These are phyloP conservation scores for Drosophila bocki DNA, from an alignment of 1,140 invertebrate species.

Conservation along the genomic window DNA sequence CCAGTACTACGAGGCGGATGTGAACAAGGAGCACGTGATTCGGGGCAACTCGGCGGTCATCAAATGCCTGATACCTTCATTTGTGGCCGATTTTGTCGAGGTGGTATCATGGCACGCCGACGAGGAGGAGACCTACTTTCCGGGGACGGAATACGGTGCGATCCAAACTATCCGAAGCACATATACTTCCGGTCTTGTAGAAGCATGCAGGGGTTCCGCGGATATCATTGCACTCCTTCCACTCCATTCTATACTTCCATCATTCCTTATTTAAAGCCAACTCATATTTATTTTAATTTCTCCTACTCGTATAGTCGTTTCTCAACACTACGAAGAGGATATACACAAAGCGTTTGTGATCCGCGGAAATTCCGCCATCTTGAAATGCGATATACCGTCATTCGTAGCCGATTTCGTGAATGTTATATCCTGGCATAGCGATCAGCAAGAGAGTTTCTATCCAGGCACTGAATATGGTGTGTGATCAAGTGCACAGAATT, in stretches of 20 bases:
- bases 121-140: conserved; percentile 88
- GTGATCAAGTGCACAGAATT: conserved; percentile 36
- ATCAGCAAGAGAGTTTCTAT: conserved; percentile 90
- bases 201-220: conserved; percentile 52
- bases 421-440: conserved; percentile 95
- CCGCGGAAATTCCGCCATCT: conserved; percentile 94
- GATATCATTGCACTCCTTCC: conserved; percentile 26
- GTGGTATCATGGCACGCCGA: conserved; percentile 95
- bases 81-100: conserved; percentile 95
- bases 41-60: conserved; percentile 96
- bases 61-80: conserved; percentile 97
- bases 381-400: conserved; percentile 96
- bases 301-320: conserved; percentile 88
- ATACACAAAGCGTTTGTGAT: conserved; percentile 97
- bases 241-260: conserved; percentile 36
- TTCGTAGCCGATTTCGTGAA: conserved; percentile 96
- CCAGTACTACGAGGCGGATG: conserved; percentile 95
- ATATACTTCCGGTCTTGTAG: conserved; percentile 51
- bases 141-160: conserved; percentile 84
- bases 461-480: conserved; percentile 88
- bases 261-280: conserved; percentile 41
- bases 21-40: conserved; percentile 97
- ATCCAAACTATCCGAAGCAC: conserved; percentile 8
- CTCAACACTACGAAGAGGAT: conserved; percentile 94
- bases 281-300: conserved; percentile 66